phyloP scores from a whole-genome alignment of 2,113 vertebrate genomes.

The Callipepla californica region DNA sequence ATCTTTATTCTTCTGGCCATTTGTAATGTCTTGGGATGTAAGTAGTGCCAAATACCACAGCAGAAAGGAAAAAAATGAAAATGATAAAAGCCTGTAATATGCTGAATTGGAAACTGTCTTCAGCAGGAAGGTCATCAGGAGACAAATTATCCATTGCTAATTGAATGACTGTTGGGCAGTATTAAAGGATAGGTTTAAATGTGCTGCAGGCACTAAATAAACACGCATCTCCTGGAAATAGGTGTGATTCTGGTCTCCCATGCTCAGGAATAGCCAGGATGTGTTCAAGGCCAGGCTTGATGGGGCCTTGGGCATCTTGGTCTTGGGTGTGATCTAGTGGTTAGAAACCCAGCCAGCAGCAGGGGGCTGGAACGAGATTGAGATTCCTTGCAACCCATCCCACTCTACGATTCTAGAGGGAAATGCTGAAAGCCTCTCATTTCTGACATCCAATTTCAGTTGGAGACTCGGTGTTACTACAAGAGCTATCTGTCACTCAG shows the following conservation, averaged over 20 bases:
- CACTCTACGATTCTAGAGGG: no score
- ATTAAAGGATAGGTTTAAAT: not conserved
- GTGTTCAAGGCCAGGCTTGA: no score
- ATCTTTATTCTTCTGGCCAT: not conserved
- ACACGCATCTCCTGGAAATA: not conserved
- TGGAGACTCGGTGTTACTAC: not conserved
- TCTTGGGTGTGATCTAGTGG: no score
- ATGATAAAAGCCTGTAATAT: not conserved
- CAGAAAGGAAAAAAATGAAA: not conserved
- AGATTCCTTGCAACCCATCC: no score
- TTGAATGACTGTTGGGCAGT: not conserved
- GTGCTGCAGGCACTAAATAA: not conserved
- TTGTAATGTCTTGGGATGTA: not conserved
- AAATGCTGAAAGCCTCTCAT: not conserved
- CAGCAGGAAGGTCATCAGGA: not conserved
- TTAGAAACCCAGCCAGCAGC: no score
- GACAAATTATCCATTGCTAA: not conserved
- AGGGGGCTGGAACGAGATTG: no score
- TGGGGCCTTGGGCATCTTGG: no score
- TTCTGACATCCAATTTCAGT: not conserved
- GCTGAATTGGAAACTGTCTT: not conserved
- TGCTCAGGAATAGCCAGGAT: not conserved
- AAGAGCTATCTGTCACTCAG: not conserved
- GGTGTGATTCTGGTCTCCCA: not conserved
- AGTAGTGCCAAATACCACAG: not conserved